These are phyloP conservation scores for Anodontia alba DNA, from an alignment of 2,888 invertebrate species.

Conservation along the genomic window DNA sequence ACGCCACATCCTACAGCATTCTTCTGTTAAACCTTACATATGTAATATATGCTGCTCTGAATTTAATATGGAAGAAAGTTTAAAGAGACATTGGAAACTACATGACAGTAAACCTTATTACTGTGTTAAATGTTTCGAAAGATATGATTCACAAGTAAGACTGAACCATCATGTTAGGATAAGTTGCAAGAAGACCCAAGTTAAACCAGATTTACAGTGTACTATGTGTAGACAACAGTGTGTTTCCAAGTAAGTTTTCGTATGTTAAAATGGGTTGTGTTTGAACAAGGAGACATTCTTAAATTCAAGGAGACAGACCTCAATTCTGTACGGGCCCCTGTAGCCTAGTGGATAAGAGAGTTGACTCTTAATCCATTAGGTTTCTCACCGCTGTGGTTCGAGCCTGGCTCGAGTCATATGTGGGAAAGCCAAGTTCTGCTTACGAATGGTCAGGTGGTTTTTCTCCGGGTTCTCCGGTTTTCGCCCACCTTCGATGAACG, in stretches of 20 bases:
- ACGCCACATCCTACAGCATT: slow-evolving; percentile 6
- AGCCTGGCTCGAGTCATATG: too few relatives aligned
- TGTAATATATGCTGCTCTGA: slow-evolving; percentile 10
- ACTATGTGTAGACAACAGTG: slow-evolving; percentile 39
- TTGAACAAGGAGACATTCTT: too few relatives aligned
- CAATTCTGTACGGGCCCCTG: too few relatives aligned
- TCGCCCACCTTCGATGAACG: too few relatives aligned
- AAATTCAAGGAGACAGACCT: too few relatives aligned
- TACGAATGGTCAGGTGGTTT: too few relatives aligned
- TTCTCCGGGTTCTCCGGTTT: too few relatives aligned
- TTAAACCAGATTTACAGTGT: slow-evolving; percentile 37
- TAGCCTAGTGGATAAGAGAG: too few relatives aligned
- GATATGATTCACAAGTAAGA: slow-evolving; percentile 1
- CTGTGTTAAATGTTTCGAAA: slow-evolving; percentile 1
- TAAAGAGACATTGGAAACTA: slow-evolving; percentile 11
- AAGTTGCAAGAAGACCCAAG: slow-evolving; percentile 6
- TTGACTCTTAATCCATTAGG: too few relatives aligned
- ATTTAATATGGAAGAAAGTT: slow-evolving; percentile 14
- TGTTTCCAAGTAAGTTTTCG: slow-evolving; percentile 6
- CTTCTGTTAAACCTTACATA: neutral
- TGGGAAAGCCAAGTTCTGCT: too few relatives aligned
- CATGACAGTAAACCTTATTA: slow-evolving; percentile 5
- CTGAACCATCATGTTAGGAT: slow-evolving; percentile 14
- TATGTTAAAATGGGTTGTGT: neutral
- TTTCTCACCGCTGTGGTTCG: too few relatives aligned